Evolutionary conservation across 2,113 vertebrate genomes (phyloP), one percentile per base, ranked within the genome.

Genomic region (Myxocyprinus asiaticus): DNA sequence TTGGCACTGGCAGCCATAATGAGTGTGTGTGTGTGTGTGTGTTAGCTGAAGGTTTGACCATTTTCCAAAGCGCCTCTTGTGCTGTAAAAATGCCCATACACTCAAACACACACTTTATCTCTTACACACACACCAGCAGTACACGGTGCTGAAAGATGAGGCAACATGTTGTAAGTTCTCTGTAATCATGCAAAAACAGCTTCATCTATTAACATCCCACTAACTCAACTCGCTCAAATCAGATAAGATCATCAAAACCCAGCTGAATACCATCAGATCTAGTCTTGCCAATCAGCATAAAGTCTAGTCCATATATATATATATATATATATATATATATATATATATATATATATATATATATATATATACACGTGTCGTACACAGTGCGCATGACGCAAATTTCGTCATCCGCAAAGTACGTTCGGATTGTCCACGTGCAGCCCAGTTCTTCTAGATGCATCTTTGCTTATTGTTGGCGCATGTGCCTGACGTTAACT

Each of bases 111-210:
- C 50, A 56, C 65, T 58, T 33, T 33, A 33, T 33, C 67, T 15
- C 67, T 66, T 73, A 3, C 4, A 11, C 62, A 14, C 71, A 71
- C 77, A 47, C 61, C 43, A 44, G 10, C 68, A 51, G 64, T 62
- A 48, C 42, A 51, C 73, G 67, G 58, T 55, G 75, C 51, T 65
- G 55, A 48, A 55, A 65, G 83, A 80, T 85, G 77, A 82, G 73
- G 77, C 82, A 84, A 84, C 80, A 84, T 81, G 82, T 71, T 84
- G 77, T 80, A 82, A 85, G 68, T 69, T 65, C 56, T 61, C 77
- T 65, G 81, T 72, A 82, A 82, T 78, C 61, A 98, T 92, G 33
- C 94, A 94, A 0, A 95, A 91, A 89, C 95, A 94, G 92, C 95
- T 96, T 62, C 44, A 74, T 74, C 43, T 74, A 48, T 62, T 74